Conservation (phyloP, 2,797 vertebrate species). For the Labroides dimidiatus region DNA sequence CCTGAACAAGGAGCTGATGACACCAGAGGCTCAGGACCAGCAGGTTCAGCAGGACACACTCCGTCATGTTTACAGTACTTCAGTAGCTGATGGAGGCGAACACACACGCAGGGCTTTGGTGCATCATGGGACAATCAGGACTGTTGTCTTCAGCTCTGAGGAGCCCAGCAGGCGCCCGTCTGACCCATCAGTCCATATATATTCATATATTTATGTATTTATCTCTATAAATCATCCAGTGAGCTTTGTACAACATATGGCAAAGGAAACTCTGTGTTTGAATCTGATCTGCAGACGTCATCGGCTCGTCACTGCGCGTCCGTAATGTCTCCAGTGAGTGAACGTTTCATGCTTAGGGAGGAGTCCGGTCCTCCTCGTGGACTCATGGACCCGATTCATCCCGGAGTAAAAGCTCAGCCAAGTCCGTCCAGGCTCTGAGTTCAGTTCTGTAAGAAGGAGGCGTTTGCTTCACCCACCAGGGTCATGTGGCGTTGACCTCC, state of each 20-base stretch:
- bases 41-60: constrained; percentile 42
- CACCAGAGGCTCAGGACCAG: constrained; percentile 34
- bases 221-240: constrained; percentile 75
- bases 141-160: constrained; percentile 52
- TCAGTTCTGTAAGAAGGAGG: constrained; percentile 41
- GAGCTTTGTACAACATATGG: constrained; percentile 78
- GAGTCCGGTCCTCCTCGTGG: constrained; percentile 45
- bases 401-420: constrained; percentile 41
- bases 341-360: constrained; percentile 65
- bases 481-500: constrained; percentile 97
- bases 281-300: constrained; percentile 66
- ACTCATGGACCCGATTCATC: constrained; percentile 45
- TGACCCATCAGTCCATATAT: constrained; percentile 60
- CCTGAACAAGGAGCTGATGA: constrained; percentile 18
- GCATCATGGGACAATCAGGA: constrained; percentile 73
- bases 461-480: constrained; percentile 19
- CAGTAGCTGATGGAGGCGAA: constrained; percentile 49
- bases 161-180: constrained; percentile 40
- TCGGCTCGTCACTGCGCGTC: constrained; percentile 61
- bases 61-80: constrained; percentile 58
- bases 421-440: constrained; percentile 56
- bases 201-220: constrained; percentile 68
- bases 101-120: constrained; percentile 74
- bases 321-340: constrained; percentile 61
- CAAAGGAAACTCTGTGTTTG: constrained; percentile 65